Base-by-base conservation (phyloP, 2,113 vertebrate genomes). In the Gambusia holbrooki region DNA sequence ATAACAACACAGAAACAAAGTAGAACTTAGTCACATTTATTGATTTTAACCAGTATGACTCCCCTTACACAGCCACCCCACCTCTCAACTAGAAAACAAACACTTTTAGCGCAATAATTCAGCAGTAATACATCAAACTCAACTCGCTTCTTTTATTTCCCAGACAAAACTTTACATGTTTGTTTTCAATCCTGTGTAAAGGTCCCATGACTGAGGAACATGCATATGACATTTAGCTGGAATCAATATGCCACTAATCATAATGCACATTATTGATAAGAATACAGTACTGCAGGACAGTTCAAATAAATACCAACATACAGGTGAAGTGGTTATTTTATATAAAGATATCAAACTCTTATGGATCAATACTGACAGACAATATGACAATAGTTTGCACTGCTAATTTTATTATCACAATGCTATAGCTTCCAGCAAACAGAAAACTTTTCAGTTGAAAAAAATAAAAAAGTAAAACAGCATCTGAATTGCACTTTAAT, bases 221-320 rank as follows among this genome's bases (percentile, higher is more conserved):
- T 97, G 97, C 97, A 97, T 94, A 94, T 95, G 95, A 96, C 89
- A 83, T 96, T 95, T 95, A 96, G 95, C 95, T 95, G 94, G 96
- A 94, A 96, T 94, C 95, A 95, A 96, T 95, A 95, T 95, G 95
- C 93, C 95, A 95, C 96, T 96, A 96, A 94, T 95, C 93, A 91
- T 96, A 96, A 98, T 96, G 96, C 96, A 99, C 96, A 96, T 96
- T 94, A 95, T 90, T 89, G 90, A 93, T 96, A 96, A 94, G 95
- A 96, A 95, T 97, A 97, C 97, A 97, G 96, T 97, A 97, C 96
- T 96, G 95, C 80, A 94, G 94, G 94, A 97, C 95, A 94, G 95
- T 95, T 97, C 95, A 98, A 98, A 98, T 98, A 97, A 98, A 99
- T 98, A 99, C 95, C 95, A 96, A 96, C 95, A 90, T 94, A 97